Conservation (phyloP, 2,797 vertebrate genomes). For the Lophius americanus region DNA sequence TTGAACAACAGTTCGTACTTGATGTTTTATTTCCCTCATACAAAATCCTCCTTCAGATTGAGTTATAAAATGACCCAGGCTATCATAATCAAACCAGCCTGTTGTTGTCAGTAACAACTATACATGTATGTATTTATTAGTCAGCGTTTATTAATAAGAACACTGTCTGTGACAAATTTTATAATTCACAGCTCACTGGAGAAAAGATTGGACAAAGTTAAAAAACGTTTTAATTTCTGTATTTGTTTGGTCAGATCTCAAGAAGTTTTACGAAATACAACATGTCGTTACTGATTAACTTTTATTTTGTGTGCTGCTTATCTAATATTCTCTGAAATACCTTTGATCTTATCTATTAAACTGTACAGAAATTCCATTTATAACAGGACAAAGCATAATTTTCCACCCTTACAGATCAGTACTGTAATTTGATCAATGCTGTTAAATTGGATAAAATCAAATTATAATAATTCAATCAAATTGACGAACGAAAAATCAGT, state of each 20-base stretch:
- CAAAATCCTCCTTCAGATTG: constrained; percentile 1
- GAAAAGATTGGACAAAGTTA: no score
- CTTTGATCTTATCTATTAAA: background rate
- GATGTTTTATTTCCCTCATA: constrained; percentile 9
- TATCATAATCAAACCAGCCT: background rate
- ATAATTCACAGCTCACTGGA: background rate
- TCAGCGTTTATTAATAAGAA: background rate
- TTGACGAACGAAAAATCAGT: no score
- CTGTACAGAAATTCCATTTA: background rate
- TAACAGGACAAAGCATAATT: background rate
- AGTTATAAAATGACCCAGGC: constrained; percentile 5
- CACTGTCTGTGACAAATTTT: background rate
- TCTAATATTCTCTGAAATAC: background rate
- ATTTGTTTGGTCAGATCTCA: no score
- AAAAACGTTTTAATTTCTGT: no score
- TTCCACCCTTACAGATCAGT: background rate
- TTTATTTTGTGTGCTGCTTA: background rate
- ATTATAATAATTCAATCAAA: background rate
- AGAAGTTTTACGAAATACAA: no score
- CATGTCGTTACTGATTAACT: no score
- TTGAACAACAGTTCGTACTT: constrained; percentile 13
- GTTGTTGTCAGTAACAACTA: background rate
- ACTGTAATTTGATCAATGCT: background rate
- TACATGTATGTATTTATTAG: background rate
- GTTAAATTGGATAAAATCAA: background rate